Evolutionary conservation across 2,888 invertebrate genomes (phyloP).

Genomic region (Habrosyne pyritoides): DNA sequence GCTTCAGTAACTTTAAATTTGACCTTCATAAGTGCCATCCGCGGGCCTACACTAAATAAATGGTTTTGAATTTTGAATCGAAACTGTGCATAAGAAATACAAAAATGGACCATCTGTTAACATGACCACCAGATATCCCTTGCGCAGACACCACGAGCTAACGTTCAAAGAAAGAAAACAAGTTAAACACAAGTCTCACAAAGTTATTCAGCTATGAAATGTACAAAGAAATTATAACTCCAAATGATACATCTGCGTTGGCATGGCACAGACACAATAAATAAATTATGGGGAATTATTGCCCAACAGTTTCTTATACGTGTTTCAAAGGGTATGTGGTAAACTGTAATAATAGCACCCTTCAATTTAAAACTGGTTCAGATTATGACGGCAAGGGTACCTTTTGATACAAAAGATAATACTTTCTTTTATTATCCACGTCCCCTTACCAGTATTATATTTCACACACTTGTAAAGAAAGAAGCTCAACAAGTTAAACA

Average conservation of each 20-base stretch:
- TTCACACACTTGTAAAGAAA: constrained; percentile 20
- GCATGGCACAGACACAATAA: constrained; percentile 50
- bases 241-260: constrained; percentile 58
- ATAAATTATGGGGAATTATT: constrained; percentile 59
- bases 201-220: background rate
- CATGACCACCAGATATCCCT: background rate
- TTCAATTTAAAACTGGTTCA: constrained; percentile 64
- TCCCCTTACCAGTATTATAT: constrained; percentile 1
- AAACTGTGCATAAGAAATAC: no score
- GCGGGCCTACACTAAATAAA: no score
- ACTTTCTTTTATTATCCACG: background rate
- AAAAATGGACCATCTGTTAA: no score
- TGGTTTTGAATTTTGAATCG: no score
- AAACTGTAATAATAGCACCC: constrained; percentile 62
- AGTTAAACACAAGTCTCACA: constrained; percentile 30
- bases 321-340: constrained; percentile 59
- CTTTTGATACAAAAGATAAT: constrained; percentile 29
- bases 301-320: constrained; percentile 45
- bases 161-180: constrained; percentile 23
- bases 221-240: constrained; percentile 39
- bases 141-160: no score
- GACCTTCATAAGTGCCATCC: no score
- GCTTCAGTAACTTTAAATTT: no score
- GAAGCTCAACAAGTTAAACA: constrained; percentile 38
- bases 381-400: constrained; percentile 56